Conservation (phyloP, 1,140 invertebrate species). For the Rhyacophila brunnea region DNA sequence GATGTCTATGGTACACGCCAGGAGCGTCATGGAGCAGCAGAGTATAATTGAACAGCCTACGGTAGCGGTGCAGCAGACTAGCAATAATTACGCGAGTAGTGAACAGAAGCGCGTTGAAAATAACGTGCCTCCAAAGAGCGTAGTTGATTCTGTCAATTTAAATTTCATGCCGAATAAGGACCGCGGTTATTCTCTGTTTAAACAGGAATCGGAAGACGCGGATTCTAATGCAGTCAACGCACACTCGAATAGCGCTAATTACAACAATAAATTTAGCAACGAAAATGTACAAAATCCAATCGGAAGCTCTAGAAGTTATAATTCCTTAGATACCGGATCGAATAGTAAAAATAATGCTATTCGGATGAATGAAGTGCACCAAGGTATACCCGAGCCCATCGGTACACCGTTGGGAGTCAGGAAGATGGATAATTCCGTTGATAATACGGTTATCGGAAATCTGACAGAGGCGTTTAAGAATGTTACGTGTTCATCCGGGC, state of each 20-base stretch:
- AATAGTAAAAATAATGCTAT: constrained; percentile 4
- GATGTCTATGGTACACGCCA: constrained; percentile 53
- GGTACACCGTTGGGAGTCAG: constrained; percentile 43
- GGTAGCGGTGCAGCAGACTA: no score
- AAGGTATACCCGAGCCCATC: constrained; percentile 43
- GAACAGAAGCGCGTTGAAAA: background rate
- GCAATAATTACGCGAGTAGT: background rate
- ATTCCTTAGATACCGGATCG: background rate
- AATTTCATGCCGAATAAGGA: constrained; percentile 49
- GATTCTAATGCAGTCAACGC: background rate
- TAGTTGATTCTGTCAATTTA: constrained; percentile 36
- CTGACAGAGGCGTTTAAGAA: background rate
- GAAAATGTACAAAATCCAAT: constrained; percentile 33
- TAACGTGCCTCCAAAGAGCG: background rate
- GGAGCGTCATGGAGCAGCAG: constrained; percentile 40
- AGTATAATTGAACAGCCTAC: no score
- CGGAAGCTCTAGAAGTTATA: constrained; percentile 34
- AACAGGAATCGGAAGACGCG: constrained; percentile 36
- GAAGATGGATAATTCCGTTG: constrained; percentile 27
- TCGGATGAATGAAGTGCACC: background rate
- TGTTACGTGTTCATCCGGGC: background rate
- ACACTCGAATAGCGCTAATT: background rate
- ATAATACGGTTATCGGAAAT: background rate
- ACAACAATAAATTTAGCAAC: constrained; percentile 30
- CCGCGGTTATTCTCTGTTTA: constrained; percentile 48